These are phyloP conservation scores for Folsomia candida DNA, from an alignment of 2,888 invertebrate species.

Conservation along the genomic window DNA sequence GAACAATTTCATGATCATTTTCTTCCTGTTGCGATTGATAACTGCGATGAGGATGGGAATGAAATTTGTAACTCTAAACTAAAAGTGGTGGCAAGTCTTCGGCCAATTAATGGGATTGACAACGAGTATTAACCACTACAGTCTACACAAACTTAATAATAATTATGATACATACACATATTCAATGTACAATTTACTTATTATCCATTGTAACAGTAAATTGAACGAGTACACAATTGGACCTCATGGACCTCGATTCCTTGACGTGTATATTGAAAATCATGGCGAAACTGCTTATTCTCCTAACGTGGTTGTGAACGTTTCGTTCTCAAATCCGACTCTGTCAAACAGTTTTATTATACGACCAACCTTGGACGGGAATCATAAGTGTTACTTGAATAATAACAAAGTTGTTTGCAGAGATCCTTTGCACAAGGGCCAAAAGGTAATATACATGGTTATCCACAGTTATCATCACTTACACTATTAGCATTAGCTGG, in stretches of 20 bases:
- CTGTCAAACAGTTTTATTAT: not conserved
- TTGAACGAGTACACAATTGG: constrained; percentile 8
- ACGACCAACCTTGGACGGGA: not conserved
- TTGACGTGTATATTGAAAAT: not conserved
- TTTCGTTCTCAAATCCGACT: not conserved
- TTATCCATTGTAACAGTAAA: not conserved
- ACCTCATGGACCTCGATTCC: not conserved
- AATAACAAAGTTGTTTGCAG: not conserved
- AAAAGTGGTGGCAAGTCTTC: not conserved
- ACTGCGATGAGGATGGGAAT: constrained; percentile 8
- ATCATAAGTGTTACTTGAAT: not conserved
- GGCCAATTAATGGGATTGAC: not conserved
- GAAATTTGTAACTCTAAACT: not conserved
- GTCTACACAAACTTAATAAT: not conserved
- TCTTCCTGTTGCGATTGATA: constrained; percentile 4
- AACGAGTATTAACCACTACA: not conserved
- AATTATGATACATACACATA: not conserved
- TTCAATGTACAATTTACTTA: too few species aligned
- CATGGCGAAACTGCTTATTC: constrained; percentile 5
- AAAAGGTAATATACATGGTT: constrained; percentile 3
- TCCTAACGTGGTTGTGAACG: not conserved
- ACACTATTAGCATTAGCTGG: too few species aligned
- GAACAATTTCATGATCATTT: not conserved
- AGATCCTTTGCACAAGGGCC: not conserved
- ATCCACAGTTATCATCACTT: too few species aligned